Conservation (phyloP, 2,113 vertebrate species). For the Muntiacus reevesi region DNA sequence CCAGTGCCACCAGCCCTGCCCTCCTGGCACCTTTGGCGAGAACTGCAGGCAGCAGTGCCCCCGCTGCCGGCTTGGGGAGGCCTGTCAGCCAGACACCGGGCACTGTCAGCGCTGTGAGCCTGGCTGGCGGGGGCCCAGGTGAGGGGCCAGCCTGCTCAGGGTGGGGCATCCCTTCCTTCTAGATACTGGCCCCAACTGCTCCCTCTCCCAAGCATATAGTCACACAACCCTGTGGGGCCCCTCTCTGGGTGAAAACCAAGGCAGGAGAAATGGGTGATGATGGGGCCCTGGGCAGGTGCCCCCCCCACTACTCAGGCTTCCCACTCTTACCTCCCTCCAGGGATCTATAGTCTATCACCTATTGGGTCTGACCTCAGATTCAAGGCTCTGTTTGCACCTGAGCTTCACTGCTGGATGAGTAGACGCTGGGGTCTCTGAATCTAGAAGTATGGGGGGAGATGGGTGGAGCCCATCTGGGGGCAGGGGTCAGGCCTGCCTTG, state of each 20-base stretch:
- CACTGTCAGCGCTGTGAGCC: slow-evolving; percentile 86
- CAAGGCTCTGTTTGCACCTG: background rate
- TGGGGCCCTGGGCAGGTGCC: background rate
- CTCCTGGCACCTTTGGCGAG: slow-evolving; percentile 83
- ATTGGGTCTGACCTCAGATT: background rate
- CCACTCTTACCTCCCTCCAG: background rate
- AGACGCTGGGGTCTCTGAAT: background rate
- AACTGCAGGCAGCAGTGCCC: slow-evolving; percentile 86
- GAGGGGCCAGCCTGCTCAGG: fast-evolving
- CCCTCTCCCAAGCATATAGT: too few species aligned
- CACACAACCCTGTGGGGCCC: background rate
- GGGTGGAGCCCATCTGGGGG: background rate
- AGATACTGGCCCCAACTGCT: background rate
- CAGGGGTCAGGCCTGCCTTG: background rate
- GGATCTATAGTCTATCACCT: background rate
- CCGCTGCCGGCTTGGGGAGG: slow-evolving; percentile 81
- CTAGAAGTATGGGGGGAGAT: background rate
- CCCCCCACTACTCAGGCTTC: background rate
- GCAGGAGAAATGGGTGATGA: background rate
- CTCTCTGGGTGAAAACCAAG: background rate
- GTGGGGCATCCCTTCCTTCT: background rate
- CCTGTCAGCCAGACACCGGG: slow-evolving; percentile 86
- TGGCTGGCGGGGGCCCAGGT: slow-evolving; percentile 90
- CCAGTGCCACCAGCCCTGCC: slow-evolving; percentile 85
- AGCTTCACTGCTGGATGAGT: background rate